Conservation (phyloP, 1,140 invertebrate genomes). For the Argopecten irradians region DNA sequence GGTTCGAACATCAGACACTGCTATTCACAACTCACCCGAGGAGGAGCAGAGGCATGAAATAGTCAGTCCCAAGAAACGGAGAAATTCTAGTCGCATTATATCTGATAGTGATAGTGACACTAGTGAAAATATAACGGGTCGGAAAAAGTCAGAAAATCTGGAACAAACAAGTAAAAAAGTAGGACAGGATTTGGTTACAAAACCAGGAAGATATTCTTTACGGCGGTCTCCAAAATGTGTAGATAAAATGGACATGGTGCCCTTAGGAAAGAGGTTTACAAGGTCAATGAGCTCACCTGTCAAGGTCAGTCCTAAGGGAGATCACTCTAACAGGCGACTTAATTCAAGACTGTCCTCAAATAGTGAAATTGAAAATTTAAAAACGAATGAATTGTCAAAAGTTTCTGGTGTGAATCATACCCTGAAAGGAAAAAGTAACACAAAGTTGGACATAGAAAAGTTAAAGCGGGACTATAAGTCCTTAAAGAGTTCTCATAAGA, state of each 20-base stretch:
- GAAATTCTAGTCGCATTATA: not conserved
- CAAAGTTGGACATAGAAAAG: not conserved
- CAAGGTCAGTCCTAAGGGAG: not conserved
- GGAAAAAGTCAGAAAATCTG: not conserved
- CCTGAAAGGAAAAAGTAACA: not conserved
- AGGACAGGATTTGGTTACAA: not conserved
- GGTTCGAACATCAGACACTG: not conserved
- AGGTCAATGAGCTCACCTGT: conserved; percentile 1
- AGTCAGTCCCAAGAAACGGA: not conserved
- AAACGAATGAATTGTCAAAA: not conserved
- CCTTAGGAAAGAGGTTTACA: not conserved
- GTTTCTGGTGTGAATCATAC: not conserved
- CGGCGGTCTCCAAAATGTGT: not conserved
- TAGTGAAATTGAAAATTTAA: not conserved
- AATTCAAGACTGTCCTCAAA: not conserved
- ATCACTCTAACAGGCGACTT: not conserved
- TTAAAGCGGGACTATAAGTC: not conserved
- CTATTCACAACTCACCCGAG: not conserved
- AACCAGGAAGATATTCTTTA: not conserved
- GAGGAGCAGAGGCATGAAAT: not conserved
- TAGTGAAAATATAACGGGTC: not conserved
- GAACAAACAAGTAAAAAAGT: not conserved
- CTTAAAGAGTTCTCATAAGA: not conserved
- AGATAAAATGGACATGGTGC: not conserved
- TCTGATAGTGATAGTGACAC: not conserved